A percentile compares a stretch with the other conserved stretches of the same genome.
These are phyloP conservation scores for Trichonephila clavipes DNA, from an alignment of 1,140 invertebrate species.

Conservation along the genomic window DNA sequence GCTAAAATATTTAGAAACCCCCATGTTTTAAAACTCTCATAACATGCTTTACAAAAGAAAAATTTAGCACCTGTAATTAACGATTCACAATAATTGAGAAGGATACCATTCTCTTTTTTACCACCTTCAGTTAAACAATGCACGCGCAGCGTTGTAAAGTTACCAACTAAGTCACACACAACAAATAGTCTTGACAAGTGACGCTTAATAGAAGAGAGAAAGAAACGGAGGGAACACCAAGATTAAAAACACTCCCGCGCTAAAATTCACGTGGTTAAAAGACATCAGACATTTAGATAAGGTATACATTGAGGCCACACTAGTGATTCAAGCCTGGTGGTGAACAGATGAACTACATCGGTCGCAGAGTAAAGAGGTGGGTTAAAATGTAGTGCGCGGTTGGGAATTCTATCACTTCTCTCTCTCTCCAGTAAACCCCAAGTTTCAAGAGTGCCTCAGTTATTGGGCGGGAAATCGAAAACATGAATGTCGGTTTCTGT, in stretches of 20 bases:
- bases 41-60: neutral
- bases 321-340: neutral
- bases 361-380: neutral
- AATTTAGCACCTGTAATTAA: neutral
- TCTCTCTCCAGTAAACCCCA: neutral
- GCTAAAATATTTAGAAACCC: neutral
- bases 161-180: neutral
- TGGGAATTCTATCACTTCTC: neutral
- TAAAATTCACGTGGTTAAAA: conserved; percentile 14
- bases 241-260: neutral
- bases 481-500: neutral
- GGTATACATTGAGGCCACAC: neutral
- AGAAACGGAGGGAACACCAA: neutral
- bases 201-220: neutral
- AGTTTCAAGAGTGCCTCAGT: neutral
- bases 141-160: neutral
- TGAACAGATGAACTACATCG: neutral
- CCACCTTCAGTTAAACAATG: neutral
- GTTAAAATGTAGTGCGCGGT: neutral
- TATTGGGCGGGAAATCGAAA: neutral
- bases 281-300: conserved; percentile 1
- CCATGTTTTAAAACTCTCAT: neutral
- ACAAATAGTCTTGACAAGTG: neutral
- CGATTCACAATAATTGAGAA: no score
- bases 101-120: no score